phyloP scores from a whole-genome alignment of 2,888 invertebrate species.

The Itoplectis maculator region DNA sequence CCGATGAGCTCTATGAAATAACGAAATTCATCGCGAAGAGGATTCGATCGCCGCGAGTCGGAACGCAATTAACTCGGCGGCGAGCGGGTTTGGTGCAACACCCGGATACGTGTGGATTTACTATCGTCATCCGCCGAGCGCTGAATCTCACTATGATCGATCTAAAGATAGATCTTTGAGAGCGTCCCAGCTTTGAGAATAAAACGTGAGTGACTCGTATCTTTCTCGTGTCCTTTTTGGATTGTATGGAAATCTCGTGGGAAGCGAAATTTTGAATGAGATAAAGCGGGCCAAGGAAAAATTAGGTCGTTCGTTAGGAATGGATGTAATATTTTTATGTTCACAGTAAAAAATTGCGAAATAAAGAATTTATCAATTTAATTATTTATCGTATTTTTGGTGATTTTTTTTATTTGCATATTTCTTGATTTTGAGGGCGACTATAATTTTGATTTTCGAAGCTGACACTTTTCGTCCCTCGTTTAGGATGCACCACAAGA shows the following conservation, averaged over 20 bases:
- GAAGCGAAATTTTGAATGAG: constrained; percentile 4
- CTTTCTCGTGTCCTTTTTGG: not conserved
- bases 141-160: constrained; percentile 70
- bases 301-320: too few species aligned
- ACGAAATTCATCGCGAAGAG: constrained; percentile 6
- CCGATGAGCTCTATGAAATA: not conserved
- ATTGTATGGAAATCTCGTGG: not conserved
- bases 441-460: constrained; percentile 2
- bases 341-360: not conserved
- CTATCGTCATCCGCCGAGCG: constrained; percentile 65
- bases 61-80: constrained; percentile 38
- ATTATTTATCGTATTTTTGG: not conserved
- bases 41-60: constrained; percentile 20
- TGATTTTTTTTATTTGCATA: not conserved
- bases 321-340: too few species aligned
- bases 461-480: constrained; percentile 17
- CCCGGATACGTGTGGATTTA: constrained; percentile 60
- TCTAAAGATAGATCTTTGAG: constrained; percentile 70
- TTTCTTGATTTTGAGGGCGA: constrained; percentile 11
- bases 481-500: constrained; percentile 88
- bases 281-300: too few species aligned
- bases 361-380: not conserved
- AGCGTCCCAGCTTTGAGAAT: constrained; percentile 59
- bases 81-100: constrained; percentile 53
- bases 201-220: constrained; percentile 55